These are phyloP conservation scores for Drosophila seguyi DNA, from an alignment of 1,140 invertebrate species.

Conservation along the genomic window DNA sequence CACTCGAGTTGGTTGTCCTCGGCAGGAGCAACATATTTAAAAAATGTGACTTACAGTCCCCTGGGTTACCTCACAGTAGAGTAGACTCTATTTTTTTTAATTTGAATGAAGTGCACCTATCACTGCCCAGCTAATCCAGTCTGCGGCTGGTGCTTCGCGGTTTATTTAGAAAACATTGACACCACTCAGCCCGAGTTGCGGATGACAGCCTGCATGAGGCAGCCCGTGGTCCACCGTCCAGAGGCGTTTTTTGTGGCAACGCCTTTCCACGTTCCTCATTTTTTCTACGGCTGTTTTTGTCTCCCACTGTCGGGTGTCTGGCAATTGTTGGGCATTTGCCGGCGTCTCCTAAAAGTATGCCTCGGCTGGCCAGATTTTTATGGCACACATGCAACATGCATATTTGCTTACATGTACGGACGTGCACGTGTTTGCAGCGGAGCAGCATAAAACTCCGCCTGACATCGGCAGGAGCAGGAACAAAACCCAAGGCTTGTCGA, in stretches of 20 bases:
- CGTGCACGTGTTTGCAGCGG: conserved; percentile 40
- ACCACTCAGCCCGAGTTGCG: conserved; percentile 2
- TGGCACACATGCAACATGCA: conserved; percentile 33
- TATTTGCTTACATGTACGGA: conserved; percentile 15
- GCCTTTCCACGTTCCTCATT: conserved; percentile 1
- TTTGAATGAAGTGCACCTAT: conserved; percentile 3
- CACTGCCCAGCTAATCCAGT: conserved; percentile 12
- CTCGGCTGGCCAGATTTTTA: conserved; percentile 66
- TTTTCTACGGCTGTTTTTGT: conserved; percentile 39
- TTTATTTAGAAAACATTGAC: conserved; percentile 24
- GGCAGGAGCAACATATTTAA: background rate
- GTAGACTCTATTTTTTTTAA: background rate
- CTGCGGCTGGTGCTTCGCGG: conserved; percentile 13
- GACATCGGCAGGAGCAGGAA: conserved; percentile 26
- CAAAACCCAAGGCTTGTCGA: conserved; percentile 30
- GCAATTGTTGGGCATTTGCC: conserved; percentile 62
- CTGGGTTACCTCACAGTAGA: background rate
- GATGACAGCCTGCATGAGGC: conserved; percentile 5
- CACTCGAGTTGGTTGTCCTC: background rate
- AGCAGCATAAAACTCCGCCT: conserved; percentile 62
- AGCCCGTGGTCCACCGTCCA: background rate
- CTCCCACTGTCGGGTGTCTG: conserved; percentile 55
- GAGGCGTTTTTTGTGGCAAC: conserved; percentile 7
- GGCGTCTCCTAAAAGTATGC: conserved; percentile 64
- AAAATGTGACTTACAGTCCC: background rate